Evolutionary conservation across 2,113 vertebrate species (phyloP).

Genomic region (Sylvietta virens): DNA sequence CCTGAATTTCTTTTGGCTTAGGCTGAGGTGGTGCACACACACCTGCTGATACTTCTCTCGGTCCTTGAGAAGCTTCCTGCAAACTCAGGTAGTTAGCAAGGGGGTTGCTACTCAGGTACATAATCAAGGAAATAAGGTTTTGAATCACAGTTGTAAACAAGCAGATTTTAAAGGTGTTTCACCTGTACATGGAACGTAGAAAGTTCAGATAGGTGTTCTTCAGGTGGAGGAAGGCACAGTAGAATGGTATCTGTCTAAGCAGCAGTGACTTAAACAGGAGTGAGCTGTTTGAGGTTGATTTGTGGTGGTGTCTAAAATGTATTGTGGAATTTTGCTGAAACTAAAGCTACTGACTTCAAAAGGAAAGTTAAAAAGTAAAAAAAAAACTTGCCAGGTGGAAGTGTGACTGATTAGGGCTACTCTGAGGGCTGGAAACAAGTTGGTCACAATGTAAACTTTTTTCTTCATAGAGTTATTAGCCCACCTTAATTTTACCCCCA

Average conservation of each 20-base stretch:
- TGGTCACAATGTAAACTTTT: not conserved
- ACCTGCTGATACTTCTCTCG: not conserved
- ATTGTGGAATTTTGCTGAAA: not conserved
- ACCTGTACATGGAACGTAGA: accelerated
- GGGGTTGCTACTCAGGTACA: not conserved
- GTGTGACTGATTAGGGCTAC: not conserved
- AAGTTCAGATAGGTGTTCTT: not conserved
- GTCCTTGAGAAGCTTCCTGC: not conserved
- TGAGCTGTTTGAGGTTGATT: not conserved
- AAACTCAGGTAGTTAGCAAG: not conserved
- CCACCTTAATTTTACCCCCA: accelerated
- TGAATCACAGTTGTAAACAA: not conserved
- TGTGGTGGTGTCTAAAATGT: not conserved
- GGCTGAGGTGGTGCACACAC: not conserved
- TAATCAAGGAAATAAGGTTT: not conserved
- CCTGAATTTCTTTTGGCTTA: not conserved
- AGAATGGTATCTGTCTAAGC: not conserved
- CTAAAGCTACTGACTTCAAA: not conserved
- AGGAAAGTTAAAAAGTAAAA: not conserved
- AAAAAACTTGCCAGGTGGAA: not conserved
- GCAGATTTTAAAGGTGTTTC: not conserved
- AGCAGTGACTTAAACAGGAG: not conserved
- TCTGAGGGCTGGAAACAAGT: not conserved
- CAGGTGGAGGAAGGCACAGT: not conserved
- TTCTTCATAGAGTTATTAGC: not conserved